Base-by-base conservation (phyloP, 2,888 invertebrate species). In the Orthosia gothica region DNA sequence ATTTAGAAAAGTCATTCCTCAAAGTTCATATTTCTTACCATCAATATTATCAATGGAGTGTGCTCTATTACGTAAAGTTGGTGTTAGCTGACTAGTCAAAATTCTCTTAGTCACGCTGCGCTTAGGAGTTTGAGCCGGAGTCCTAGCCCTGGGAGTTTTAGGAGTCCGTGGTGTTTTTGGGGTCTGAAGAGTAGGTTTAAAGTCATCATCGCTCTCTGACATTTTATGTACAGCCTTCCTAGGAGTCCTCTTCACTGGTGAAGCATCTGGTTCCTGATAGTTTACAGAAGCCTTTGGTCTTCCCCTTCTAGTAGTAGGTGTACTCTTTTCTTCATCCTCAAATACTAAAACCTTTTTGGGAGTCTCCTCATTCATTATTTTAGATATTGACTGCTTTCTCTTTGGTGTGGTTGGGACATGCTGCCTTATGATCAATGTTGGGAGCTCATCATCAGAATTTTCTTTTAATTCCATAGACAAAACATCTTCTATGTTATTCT, bases 371-470 rank as follows among this genome's bases (percentile, higher is more conserved):
- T 65, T 89, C 3, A 82, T 76, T 45, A 67, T 50, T 91, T 91
- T 94, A 13, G 89, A 83, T 70, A 91, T 71, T 23, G 94, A 92
- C 12, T 90, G 91, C 77, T 94, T 95, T 70, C 94, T 82, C 82
- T 95, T 95, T 18, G 96, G 95, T 70, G 95, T 95, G 0, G 89
- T 83, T 0, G 93, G 87, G 52, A 88, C 85, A 88, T 94, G 91
- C 67, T 95, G 92, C 70, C 94, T 92, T 65, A 96, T 96, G 9
- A 96, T 94, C 13, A 96, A 86, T 13, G 95, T 96, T 20, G 96
- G 96, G 4, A 96, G 77, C 52, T 96, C 96, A 26, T 95, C 95
- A 87, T 95, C 95, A 12, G 95, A 95, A 74, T 93, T 95, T 83
- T 95, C 95, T 84, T 93, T 91, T 3, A 96, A 83, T 79, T 95